phyloP scores from a whole-genome alignment of 1,140 invertebrate genomes.

The Drosophila bifasciata region DNA sequence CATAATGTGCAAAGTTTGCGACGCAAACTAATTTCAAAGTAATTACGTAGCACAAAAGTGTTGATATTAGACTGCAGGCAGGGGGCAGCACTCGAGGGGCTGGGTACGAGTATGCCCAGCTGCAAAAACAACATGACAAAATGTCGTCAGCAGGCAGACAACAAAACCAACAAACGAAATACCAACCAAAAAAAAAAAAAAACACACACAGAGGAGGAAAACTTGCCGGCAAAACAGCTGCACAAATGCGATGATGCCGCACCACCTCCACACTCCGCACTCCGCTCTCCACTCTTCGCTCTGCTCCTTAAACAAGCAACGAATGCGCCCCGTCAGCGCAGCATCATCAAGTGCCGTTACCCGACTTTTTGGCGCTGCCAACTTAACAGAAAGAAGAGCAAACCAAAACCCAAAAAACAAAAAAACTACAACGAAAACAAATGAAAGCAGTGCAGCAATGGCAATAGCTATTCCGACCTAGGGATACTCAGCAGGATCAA shows the following conservation, averaged over 20 bases:
- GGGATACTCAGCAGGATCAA: too few relatives aligned
- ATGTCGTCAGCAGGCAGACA: slow-evolving; percentile 65
- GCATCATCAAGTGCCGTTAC: slow-evolving; percentile 50
- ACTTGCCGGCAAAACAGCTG: slow-evolving; percentile 64
- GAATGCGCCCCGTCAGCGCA: slow-evolving; percentile 58
- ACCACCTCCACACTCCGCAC: not conserved
- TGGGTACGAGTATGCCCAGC: slow-evolving; percentile 25
- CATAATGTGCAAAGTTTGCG: slow-evolving; percentile 82
- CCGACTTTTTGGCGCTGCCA: slow-evolving; percentile 50
- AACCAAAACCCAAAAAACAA: slow-evolving; percentile 22
- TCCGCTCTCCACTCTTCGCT: not conserved
- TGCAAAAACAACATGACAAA: slow-evolving; percentile 74
- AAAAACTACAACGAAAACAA: slow-evolving; percentile 24
- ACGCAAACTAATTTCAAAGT: slow-evolving; percentile 82
- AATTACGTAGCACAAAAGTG: slow-evolving; percentile 82
- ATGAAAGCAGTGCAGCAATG: not conserved
- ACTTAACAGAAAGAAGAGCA: slow-evolving; percentile 12
- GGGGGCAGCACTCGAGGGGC: slow-evolving; percentile 29
- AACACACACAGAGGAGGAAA: too few relatives aligned
- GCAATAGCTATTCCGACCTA: too few relatives aligned
- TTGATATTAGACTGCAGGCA: slow-evolving; percentile 77
- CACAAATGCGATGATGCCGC: slow-evolving; percentile 50
- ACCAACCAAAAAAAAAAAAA: slow-evolving; percentile 20
- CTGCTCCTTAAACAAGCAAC: slow-evolving; percentile 27
- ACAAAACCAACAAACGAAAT: slow-evolving; percentile 34